These are phyloP conservation scores for Clitarchus hookeri DNA, from an alignment of 2,888 invertebrate genomes.

Conservation along the genomic window DNA sequence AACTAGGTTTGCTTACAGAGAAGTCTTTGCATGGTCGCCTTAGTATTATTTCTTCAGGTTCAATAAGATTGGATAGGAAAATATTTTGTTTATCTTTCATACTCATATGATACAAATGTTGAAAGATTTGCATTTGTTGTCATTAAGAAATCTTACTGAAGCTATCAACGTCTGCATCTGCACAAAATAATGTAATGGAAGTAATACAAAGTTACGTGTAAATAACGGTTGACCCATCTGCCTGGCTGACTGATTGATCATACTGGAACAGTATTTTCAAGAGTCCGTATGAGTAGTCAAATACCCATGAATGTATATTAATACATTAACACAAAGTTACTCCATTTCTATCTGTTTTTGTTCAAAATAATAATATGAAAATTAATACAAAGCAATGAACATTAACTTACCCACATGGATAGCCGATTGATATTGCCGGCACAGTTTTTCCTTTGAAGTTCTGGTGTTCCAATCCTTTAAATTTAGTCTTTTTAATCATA, in stretches of 20 bases:
- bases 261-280: not conserved
- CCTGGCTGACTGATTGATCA: no score
- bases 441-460: constrained; percentile 6
- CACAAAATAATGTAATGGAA: no score
- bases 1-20: no score
- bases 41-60: no score
- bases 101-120: not conserved
- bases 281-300: no score
- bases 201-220: no score
- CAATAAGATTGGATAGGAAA: not conserved
- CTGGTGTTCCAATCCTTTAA: not conserved
- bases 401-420: not conserved
- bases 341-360: not conserved
- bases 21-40: no score
- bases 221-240: no score
- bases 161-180: not conserved
- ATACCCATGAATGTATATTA: no score
- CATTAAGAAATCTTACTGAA: not conserved
- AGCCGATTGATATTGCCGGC: not conserved
- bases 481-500: not conserved
- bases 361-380: not conserved
- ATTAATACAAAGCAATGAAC: not conserved
- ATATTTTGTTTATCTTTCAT: not conserved
- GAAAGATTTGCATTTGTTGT: not conserved
- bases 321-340: no score